These are phyloP conservation scores for Urocolius indicus DNA, from an alignment of 2,113 vertebrate species.

Conservation along the genomic window DNA sequence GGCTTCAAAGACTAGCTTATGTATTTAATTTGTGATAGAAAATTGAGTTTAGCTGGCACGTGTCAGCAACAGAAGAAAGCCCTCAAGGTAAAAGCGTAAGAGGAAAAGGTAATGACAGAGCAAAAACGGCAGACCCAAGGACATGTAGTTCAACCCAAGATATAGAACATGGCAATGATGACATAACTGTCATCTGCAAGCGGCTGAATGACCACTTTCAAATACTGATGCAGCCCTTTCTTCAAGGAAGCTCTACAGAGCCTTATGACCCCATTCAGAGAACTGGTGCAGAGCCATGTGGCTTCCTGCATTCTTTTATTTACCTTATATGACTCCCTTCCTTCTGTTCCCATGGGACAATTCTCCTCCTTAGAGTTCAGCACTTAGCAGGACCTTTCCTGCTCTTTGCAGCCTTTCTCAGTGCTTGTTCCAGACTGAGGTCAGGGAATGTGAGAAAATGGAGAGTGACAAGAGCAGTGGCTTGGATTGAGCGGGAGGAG, in stretches of 20 bases:
- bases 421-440: not conserved
- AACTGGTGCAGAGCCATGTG: not conserved
- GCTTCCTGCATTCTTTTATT: not conserved
- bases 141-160: not conserved
- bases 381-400: not conserved
- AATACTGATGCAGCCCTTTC: not conserved
- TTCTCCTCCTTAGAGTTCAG: not conserved
- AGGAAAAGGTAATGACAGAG: not conserved
- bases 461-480: not conserved
- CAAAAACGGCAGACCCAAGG: not conserved
- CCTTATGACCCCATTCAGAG: not conserved
- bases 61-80: not conserved
- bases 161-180: not conserved
- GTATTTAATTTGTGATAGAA: not conserved
- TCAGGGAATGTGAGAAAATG: not conserved
- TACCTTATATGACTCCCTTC: not conserved
- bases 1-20: not conserved
- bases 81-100: not conserved
- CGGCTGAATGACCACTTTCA: slow-evolving; percentile 1
- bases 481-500: not conserved
- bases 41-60: not conserved
- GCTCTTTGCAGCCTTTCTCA: not conserved
- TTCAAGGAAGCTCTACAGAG: not conserved
- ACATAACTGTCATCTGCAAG: not conserved
- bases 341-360: not conserved